phyloP scores from a whole-genome alignment of 2,888 invertebrate genomes.

The Mechanitis messenoides region DNA sequence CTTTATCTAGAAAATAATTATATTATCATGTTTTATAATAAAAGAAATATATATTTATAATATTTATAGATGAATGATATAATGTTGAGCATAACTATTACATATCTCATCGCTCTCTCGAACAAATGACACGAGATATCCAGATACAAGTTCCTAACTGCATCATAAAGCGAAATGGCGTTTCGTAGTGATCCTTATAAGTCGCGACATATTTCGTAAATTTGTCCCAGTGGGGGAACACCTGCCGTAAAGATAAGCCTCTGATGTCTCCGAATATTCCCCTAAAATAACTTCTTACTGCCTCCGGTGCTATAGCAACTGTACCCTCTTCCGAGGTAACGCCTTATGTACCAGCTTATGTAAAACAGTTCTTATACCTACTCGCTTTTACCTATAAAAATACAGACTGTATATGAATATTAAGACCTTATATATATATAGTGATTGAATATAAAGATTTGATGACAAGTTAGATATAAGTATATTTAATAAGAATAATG shows the following conservation, averaged over 20 bases:
- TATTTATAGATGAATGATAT: too few species aligned
- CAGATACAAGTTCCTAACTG: conserved; percentile 15
- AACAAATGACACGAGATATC: not conserved
- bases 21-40: too few species aligned
- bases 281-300: conserved; percentile 76
- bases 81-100: too few species aligned
- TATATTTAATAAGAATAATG: too few species aligned
- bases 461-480: too few species aligned
- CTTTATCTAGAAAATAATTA: too few species aligned
- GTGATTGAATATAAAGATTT: not conserved
- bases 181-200: conserved; percentile 64
- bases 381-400: not conserved
- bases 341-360: conserved; percentile 41
- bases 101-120: not conserved
- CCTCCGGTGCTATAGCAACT: conserved; percentile 70
- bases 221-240: conserved; percentile 67
- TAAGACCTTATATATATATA: too few species aligned
- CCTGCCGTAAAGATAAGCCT: conserved; percentile 77
- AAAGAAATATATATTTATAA: too few species aligned
- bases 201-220: conserved; percentile 71
- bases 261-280: conserved; percentile 71
- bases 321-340: conserved; percentile 39
- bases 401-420: not conserved
- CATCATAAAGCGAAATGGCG: conserved; percentile 33
- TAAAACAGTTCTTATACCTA: conserved; percentile 21